Evolutionary conservation across 2,888 invertebrate genomes (phyloP).

Genomic region (Pimpla rufipes): DNA sequence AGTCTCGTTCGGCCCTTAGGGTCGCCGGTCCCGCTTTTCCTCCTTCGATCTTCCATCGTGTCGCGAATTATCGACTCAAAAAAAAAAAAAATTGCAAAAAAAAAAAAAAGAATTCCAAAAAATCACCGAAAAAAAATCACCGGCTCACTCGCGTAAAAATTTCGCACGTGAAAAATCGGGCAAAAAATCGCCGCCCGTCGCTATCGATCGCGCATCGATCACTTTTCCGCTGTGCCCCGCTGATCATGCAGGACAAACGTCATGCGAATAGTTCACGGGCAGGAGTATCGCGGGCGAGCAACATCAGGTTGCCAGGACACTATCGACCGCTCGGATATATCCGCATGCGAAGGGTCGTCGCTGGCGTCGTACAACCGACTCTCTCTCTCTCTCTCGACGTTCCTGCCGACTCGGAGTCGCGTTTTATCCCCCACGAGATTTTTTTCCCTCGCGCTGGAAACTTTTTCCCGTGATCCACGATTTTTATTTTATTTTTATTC

Average conservation of each 20-base stretch:
- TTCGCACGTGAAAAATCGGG: background rate
- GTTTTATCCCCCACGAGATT: too few species aligned
- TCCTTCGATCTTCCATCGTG: conserved; percentile 60
- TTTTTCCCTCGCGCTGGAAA: too few species aligned
- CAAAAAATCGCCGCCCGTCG: background rate
- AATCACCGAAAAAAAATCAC: conserved; percentile 5
- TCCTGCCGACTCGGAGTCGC: conserved; percentile 30
- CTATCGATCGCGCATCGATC: conserved; percentile 13
- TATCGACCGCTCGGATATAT: conserved; percentile 76
- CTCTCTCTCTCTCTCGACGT: conserved; percentile 20
- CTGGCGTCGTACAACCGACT: conserved; percentile 13
- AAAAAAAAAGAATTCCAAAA: conserved; percentile 24
- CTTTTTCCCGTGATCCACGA: too few species aligned
- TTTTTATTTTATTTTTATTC: too few species aligned
- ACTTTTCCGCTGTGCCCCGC: background rate
- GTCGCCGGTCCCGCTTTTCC: conserved; percentile 26
- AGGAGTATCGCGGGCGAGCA: conserved; percentile 69
- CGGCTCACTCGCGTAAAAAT: conserved; percentile 31
- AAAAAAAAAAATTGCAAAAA: background rate
- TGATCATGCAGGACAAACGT: background rate
- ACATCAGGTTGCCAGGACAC: conserved; percentile 81
- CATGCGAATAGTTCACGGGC: conserved; percentile 1
- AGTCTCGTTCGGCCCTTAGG: background rate
- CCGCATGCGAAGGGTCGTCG: conserved; percentile 40
- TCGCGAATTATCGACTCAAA: conserved; percentile 5